phyloP scores from a whole-genome alignment of 2,113 vertebrate genomes.

The Xenopus laevis region DNA sequence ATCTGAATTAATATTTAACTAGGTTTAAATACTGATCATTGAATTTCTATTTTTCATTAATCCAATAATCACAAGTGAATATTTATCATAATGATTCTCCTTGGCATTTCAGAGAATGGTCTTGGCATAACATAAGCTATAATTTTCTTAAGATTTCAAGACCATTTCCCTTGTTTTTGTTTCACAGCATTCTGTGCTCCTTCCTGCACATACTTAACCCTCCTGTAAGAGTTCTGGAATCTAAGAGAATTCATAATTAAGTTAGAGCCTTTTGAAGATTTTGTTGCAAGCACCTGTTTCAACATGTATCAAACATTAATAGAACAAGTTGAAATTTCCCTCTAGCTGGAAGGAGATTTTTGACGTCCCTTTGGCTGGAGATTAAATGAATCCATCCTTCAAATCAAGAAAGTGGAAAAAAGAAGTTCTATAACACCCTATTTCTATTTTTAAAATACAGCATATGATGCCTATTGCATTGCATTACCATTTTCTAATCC shows the following conservation, averaged over 20 bases:
- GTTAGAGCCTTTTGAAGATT: not conserved
- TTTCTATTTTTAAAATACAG: no score
- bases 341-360: not conserved
- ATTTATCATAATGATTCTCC: not conserved
- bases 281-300: constrained; percentile 22
- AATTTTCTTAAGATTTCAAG: not conserved
- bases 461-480: no score
- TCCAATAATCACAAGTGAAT: no score
- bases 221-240: not conserved
- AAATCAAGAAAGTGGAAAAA: no score
- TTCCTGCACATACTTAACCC: not conserved
- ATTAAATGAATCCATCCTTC: no score
- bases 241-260: not conserved
- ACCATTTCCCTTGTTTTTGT: not conserved
- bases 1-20: no score
- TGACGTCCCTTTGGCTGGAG: no score
- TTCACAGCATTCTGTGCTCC: not conserved
- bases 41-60: no score
- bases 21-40: no score
- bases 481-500: no score
- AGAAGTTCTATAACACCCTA: no score
- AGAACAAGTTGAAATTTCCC: not conserved
- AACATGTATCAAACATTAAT: constrained; percentile 4
- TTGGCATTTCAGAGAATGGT: not conserved
- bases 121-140: not conserved